A percentile compares a stretch with the other conserved stretches of the same genome.
phyloP scores from a whole-genome alignment of 1,140 invertebrate species.

The Hirudo medicinalis region DNA sequence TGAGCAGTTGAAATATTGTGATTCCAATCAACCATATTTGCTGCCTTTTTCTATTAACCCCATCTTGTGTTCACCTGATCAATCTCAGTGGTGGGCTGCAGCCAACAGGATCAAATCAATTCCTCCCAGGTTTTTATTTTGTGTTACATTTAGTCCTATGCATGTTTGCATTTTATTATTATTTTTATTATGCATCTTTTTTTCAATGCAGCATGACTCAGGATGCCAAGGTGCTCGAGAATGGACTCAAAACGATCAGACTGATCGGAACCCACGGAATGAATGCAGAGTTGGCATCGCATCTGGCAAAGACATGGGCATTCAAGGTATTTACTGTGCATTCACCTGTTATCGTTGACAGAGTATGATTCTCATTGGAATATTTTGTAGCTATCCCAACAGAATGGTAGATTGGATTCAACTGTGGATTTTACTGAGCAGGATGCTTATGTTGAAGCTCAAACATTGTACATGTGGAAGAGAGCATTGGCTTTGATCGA shows the following conservation, averaged over 20 bases:
- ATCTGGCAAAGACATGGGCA: background rate
- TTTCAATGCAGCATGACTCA: background rate
- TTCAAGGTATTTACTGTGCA: background rate
- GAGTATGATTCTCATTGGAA: background rate
- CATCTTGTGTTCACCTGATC: background rate
- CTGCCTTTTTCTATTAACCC: background rate
- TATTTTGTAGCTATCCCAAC: background rate
- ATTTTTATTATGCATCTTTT: too few species aligned
- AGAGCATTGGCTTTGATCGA: background rate
- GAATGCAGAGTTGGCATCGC: background rate
- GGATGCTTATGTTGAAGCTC: background rate
- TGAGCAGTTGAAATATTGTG: background rate
- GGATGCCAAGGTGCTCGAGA: background rate
- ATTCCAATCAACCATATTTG: background rate
- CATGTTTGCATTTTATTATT: background rate
- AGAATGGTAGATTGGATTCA: too few species aligned
- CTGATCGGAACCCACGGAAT: constrained; percentile 1
- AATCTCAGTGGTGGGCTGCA: background rate
- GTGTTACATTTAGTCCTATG: background rate
- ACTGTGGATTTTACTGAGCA: too few species aligned
- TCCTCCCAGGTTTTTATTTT: constrained; percentile 1
- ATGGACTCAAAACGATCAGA: background rate
- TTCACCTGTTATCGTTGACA: background rate
- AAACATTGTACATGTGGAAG: background rate
- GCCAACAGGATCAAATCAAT: background rate